Conservation (phyloP, 2,113 vertebrate species). For the Taxidea taxus region DNA sequence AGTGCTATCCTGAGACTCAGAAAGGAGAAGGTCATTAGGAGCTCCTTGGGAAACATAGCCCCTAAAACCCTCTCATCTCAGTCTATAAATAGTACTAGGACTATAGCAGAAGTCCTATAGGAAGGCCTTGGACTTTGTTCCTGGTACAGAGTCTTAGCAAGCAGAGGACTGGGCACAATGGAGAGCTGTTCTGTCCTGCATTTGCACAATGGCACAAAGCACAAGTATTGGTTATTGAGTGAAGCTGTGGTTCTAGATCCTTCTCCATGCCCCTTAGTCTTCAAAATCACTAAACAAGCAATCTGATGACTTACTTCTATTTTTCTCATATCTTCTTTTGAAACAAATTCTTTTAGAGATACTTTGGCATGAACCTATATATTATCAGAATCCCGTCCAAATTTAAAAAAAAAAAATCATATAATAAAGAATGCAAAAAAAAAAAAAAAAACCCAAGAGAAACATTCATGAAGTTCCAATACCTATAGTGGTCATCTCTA, state of each 20-base stretch:
- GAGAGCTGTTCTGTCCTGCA: background rate
- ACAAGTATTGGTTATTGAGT: background rate
- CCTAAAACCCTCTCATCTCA: background rate
- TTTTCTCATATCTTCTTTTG: background rate
- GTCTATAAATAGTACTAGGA: background rate
- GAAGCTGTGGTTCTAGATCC: background rate
- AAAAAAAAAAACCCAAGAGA: too few relatives aligned
- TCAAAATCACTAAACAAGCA: background rate
- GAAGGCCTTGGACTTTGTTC: background rate
- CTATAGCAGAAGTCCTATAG: background rate
- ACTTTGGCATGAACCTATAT: background rate
- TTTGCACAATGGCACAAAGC: background rate
- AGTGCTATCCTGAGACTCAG: background rate
- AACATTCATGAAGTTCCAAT: background rate
- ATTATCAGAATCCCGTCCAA: background rate
- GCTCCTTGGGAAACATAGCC: background rate
- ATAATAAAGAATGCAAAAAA: background rate
- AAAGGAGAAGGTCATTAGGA: background rate
- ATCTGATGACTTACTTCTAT: background rate
- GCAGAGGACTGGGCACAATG: fast-evolving
- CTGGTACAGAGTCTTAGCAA: background rate
- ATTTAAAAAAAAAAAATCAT: background rate
- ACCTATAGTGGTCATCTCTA: background rate
- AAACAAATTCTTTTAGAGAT: background rate
- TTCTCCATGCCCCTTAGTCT: background rate